Percentiles rank a stretch among this genome's conserved stretches.
These are phyloP conservation scores for Sinocyclocheilus anophthalmus DNA, from an alignment of 2,113 vertebrate genomes.

Conservation along the genomic window DNA sequence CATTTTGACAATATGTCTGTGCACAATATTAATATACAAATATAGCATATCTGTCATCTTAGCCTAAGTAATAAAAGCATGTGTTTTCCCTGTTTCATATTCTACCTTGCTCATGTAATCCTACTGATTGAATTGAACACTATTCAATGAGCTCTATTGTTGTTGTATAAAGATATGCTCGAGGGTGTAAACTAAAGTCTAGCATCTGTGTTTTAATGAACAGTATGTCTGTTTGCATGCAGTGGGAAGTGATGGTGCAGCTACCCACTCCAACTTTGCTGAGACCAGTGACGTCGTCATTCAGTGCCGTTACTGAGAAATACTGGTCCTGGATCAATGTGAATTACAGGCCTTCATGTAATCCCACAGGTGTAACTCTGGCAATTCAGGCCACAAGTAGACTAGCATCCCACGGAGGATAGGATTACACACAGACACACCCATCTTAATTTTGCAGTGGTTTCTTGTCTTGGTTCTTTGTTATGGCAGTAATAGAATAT, in stretches of 20 bases:
- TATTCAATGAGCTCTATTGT: neutral
- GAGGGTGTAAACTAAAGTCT: neutral
- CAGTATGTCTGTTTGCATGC: neutral
- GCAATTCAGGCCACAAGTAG: constrained; percentile 55
- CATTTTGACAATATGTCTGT: neutral
- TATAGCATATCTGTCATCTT: neutral
- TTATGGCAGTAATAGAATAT: constrained; percentile 46
- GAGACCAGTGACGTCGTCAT: neutral
- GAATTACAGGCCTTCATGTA: neutral
- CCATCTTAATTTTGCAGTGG: constrained; percentile 58
- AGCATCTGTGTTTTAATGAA: neutral
- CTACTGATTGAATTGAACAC: neutral
- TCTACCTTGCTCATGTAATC: neutral
- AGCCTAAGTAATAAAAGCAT: neutral
- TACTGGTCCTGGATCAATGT: constrained; percentile 1
- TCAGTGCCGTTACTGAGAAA: neutral
- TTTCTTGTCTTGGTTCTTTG: constrained; percentile 37
- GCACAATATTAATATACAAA: neutral
- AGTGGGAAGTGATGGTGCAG: neutral
- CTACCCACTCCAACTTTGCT: neutral
- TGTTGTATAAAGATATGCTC: constrained; percentile 6
- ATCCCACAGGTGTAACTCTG: constrained; percentile 51
- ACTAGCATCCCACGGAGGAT: constrained; percentile 57
- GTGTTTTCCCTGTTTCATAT: neutral
- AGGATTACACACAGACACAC: constrained; percentile 61